phyloP scores from a whole-genome alignment of 2,888 invertebrate genomes.

The Ectropis crepuscularia region DNA sequence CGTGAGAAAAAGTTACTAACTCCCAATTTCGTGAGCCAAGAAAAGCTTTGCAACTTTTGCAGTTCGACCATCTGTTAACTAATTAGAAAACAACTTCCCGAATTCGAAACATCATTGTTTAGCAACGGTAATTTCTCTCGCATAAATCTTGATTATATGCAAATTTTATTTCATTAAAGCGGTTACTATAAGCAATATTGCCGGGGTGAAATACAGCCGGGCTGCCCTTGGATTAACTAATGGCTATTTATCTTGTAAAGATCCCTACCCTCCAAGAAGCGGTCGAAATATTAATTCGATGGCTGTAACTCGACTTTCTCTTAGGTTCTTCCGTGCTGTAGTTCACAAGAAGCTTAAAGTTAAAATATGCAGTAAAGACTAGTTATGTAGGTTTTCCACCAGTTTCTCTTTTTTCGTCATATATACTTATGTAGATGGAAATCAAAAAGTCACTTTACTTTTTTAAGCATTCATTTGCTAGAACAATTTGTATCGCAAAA shows the following conservation, averaged over 20 bases:
- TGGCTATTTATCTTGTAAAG: constrained; percentile 83
- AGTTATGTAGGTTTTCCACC: too few species aligned
- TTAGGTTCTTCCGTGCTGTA: background rate
- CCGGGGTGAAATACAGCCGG: constrained; percentile 74
- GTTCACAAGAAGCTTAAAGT: background rate
- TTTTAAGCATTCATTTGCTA: too few species aligned
- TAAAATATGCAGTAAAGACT: too few species aligned
- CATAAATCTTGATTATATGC: constrained; percentile 83
- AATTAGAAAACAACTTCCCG: constrained; percentile 54
- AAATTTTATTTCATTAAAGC: constrained; percentile 84
- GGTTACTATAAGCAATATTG: constrained; percentile 80
- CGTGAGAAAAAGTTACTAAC: constrained; percentile 2
- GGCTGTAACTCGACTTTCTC: constrained; percentile 15
- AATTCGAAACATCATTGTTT: constrained; percentile 71
- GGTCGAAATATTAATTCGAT: constrained; percentile 69
- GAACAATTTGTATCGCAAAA: too few species aligned
- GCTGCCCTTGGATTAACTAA: constrained; percentile 81
- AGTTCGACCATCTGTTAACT: constrained; percentile 39
- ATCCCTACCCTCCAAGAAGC: constrained; percentile 67
- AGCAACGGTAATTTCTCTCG: constrained; percentile 62
- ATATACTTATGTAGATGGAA: too few species aligned
- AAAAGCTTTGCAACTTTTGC: constrained; percentile 5
- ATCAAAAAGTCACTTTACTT: too few species aligned
- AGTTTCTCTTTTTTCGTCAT: too few species aligned
- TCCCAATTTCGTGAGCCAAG: constrained; percentile 3